Evolutionary conservation across 2,113 vertebrate species (phyloP), one percentile per base, ranked within the genome.

Genomic region (Malurus melanocephalus): DNA sequence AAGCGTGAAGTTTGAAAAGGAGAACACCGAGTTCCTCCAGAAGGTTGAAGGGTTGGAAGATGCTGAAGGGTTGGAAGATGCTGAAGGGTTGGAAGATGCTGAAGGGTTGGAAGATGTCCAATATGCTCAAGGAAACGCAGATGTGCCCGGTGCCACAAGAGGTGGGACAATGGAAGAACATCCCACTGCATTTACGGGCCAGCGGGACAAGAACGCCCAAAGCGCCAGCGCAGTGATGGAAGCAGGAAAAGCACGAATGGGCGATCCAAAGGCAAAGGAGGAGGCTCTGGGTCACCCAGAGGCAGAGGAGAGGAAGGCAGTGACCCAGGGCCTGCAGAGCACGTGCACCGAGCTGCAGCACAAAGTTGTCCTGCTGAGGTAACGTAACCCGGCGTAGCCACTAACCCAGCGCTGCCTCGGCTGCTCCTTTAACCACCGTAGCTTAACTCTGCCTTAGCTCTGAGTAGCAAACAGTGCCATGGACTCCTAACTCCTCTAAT

Each of bases 351-450:
- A 96, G 38, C 97, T 98, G 94, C 97, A 97, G 71, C 95, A 96
- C 20, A 97, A 96, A 23, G 98, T 98, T 27, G 97, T 97, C 74
- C 94, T 95, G 53, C 93, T 98, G 97, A 99, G 99, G 99, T 99
- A 99, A 99, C 13, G 94, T 83, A 28, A 33, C 60, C 93, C 78
- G 86, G 64, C 30, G 45, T 93, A 92, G 95, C 90, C 88, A 97
- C 97, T 98, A 98, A 98, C 97, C 92, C 93, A 60, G 91, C 52
- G 6, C 90, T 16, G 14, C 82, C 73, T 21, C 0, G 80, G 11
- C 59, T 3, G 15, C 85, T 92, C 59, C 69, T 5, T 95, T 97
- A 98, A 97, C 96, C 87, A 20, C 87, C 67, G 26, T 96, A 96
- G 95, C 28, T 62, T 97, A 95, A 91, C 94, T 79, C 35, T 33